phyloP scores from a whole-genome alignment of 2,888 invertebrate genomes.

The Cryptocephalus moraei region DNA sequence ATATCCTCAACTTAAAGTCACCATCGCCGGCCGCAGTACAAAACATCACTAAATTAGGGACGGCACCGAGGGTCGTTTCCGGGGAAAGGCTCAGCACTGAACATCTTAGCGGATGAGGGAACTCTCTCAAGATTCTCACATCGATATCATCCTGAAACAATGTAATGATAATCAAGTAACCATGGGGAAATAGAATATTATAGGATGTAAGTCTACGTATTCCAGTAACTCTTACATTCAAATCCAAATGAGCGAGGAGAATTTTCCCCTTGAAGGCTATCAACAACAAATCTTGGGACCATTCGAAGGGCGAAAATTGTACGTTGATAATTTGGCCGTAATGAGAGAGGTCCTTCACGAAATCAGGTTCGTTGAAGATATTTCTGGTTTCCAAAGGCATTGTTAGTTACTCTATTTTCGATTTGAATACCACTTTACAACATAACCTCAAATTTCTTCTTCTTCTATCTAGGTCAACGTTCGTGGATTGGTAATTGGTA shows the following conservation, averaged over 20 bases:
- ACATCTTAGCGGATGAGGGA: conserved; percentile 45
- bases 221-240: conserved; percentile 18
- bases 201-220: too few relatives aligned
- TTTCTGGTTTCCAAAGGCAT: conserved; percentile 8
- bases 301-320: conserved; percentile 53
- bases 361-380: conserved; percentile 23
- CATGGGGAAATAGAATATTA: too few relatives aligned
- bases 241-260: conserved; percentile 47
- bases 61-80: conserved; percentile 46
- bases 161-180: background rate
- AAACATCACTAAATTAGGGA: conserved; percentile 48
- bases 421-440: too few relatives aligned
- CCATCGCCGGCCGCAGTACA: conserved; percentile 40
- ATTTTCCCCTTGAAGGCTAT: conserved; percentile 49
- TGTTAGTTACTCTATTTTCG: too few relatives aligned
- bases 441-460: too few relatives aligned
- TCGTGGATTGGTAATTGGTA: too few relatives aligned
- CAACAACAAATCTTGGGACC: conserved; percentile 53
- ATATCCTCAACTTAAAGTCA: conserved; percentile 46
- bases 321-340: conserved; percentile 45
- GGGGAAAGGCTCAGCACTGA: conserved; percentile 51
- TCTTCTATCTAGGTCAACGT: too few relatives aligned
- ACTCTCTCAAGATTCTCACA: conserved; percentile 45
- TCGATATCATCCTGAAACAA: conserved; percentile 40
- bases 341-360: conserved; percentile 39